Conservation (phyloP, 2,888 invertebrate species). For the Caenorhabditis doughertyi region DNA sequence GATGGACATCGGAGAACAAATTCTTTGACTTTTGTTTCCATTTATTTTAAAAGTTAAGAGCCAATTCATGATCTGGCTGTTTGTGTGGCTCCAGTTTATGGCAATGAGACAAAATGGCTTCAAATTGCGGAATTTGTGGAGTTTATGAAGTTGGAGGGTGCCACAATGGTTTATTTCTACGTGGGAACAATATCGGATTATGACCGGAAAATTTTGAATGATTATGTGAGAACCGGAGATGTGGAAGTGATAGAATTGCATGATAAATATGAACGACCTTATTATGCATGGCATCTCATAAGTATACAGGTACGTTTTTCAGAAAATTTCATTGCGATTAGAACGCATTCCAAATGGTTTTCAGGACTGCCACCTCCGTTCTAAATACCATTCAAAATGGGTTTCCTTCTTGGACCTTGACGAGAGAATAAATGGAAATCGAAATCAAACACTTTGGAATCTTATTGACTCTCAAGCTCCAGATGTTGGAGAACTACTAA, state of each 20-base stretch:
- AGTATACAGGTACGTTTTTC: slow-evolving; percentile 17
- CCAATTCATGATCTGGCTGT: slow-evolving; percentile 24
- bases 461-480: neutral
- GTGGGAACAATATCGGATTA: slow-evolving; percentile 30
- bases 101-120: slow-evolving; percentile 43
- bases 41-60: slow-evolving; percentile 17
- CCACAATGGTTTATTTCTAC: slow-evolving; percentile 37
- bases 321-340: neutral
- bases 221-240: slow-evolving; percentile 47
- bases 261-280: slow-evolving; percentile 40
- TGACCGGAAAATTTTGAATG: slow-evolving; percentile 35
- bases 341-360: too few relatives aligned
- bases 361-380: slow-evolving; percentile 48
- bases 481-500: slow-evolving; percentile 24
- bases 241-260: slow-evolving; percentile 35
- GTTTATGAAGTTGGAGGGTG: slow-evolving; percentile 46
- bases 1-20: too few relatives aligned
- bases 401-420: slow-evolving; percentile 55
- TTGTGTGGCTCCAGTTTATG: slow-evolving; percentile 43
- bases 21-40: too few relatives aligned
- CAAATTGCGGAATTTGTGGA: slow-evolving; percentile 45
- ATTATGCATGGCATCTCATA: slow-evolving; percentile 39
- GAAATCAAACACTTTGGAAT: neutral
- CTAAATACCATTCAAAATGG: slow-evolving; percentile 55
- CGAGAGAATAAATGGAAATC: slow-evolving; percentile 36